A percentile compares a stretch with the other conserved stretches of the same genome.
phyloP scores from a whole-genome alignment of 2,113 vertebrate genomes.

The Casuarius casuarius region DNA sequence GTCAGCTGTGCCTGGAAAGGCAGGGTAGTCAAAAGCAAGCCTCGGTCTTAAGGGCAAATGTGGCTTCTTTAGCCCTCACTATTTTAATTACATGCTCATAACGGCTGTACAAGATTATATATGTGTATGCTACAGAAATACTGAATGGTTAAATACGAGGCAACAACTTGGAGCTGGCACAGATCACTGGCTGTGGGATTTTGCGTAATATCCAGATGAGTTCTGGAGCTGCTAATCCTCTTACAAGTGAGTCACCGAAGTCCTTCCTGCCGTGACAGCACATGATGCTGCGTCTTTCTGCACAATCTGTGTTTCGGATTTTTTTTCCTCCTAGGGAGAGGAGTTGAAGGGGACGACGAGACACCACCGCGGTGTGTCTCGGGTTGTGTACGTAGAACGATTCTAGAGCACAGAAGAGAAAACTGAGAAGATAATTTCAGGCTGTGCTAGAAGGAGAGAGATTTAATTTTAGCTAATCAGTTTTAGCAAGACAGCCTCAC shows the following conservation, averaged over 20 bases:
- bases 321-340: not conserved
- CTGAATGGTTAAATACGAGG: not conserved
- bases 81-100: not conserved
- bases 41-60: not conserved
- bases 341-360: not conserved
- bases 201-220: not conserved
- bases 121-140: not conserved
- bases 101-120: not conserved
- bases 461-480: not conserved
- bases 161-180: not conserved
- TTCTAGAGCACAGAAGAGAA: not conserved
- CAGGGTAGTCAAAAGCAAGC: not conserved
- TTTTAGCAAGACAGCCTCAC: not conserved
- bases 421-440: not conserved
- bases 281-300: not conserved
- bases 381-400: not conserved
- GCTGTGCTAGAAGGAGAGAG: not conserved
- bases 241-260: not conserved
- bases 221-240: not conserved
- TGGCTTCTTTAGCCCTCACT: not conserved
- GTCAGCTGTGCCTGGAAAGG: not conserved
- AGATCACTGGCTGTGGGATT: not conserved
- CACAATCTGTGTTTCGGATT: not conserved
- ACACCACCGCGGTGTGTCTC: not conserved
- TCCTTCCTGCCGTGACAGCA: not conserved